Base-by-base conservation (phyloP, 2,113 vertebrate genomes). In the Percopsis transmontana region DNA sequence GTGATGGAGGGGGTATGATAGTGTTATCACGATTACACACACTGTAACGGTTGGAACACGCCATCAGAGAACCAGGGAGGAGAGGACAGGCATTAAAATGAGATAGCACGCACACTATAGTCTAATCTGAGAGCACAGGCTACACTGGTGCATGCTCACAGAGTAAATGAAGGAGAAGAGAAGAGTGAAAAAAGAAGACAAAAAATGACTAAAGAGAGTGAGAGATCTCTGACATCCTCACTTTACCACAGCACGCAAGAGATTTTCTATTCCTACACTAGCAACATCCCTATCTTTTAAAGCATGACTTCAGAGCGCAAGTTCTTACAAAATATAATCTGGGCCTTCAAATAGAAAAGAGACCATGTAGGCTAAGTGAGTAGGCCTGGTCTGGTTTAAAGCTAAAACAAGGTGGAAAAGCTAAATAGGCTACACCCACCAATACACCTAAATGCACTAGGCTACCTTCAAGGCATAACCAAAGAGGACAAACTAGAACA, bases 11-110 rank as follows among this genome's bases (percentile, higher is more conserved):
- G 74, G 39, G 82, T 83, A 56, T 84, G 95, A 95, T 96, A 96
- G 93, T 77, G 91, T 96, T 97, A 97, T 97, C 96, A 92, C 57
- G 68, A 44, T 11, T 54, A 70, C 79, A 77, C 85, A 93, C 24
- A 84, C 92, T 89, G 88, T 88, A 95, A 97, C 96, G 89, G 95
- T 89, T 89, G 75, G 87, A 77, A 0, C 0, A 76, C 73, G 23
- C 38, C 75, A 74, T 77, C 54, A 27, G 58, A 39, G 40, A 53
- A 47, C 50, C 69, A 70, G 86, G 90, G 90, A 77, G 90, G 88
- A 86, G 84, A 48, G 38, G 50, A 53, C 76, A 78, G 69, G 45
- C 73, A 66, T 19, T 64, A 5, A 5, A 10, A 57, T 27, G 5
- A 88, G 89, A 91, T 91, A 91, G 70, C 56, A 71, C 48, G 42